Percentiles rank a stretch among this genome's conserved stretches.
Conservation (phyloP, 2,113 vertebrate species). For the Theropithecus gelada region DNA sequence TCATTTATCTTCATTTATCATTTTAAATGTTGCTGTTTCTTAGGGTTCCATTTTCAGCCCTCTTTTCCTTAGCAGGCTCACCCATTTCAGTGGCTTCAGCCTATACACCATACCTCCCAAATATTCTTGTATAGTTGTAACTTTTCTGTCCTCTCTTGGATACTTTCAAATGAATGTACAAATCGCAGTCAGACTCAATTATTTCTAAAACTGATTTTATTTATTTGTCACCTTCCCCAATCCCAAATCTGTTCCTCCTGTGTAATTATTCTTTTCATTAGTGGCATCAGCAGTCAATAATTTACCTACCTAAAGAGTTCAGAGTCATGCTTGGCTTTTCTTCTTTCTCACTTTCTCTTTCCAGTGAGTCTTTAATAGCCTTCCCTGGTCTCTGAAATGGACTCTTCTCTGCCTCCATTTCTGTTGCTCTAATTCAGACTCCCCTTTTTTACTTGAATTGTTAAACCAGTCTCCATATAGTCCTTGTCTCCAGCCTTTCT, state of each 20-base stretch:
- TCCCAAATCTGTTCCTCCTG: background rate
- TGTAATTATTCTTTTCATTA: background rate
- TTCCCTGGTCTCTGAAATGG: background rate
- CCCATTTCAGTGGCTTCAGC: background rate
- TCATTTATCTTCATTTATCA: background rate
- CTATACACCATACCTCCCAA: background rate
- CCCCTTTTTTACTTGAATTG: background rate
- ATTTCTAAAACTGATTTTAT: background rate
- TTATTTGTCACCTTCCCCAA: background rate
- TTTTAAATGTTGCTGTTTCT: background rate
- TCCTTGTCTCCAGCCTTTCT: background rate
- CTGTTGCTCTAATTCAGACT: background rate
- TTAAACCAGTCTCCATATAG: background rate
- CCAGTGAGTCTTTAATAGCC: background rate
- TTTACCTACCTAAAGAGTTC: background rate
- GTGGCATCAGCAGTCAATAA: background rate
- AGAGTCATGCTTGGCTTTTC: background rate
- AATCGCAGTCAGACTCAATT: background rate
- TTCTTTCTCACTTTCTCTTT: background rate
- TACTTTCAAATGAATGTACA: background rate
- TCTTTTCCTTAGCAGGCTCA: background rate
- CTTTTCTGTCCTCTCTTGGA: background rate
- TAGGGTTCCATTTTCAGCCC: background rate
- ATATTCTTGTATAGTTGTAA: background rate
- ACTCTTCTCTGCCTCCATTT: background rate